Evolutionary conservation across 1,140 invertebrate genomes (phyloP).

Genomic region (Catajapyx aquilonaris): DNA sequence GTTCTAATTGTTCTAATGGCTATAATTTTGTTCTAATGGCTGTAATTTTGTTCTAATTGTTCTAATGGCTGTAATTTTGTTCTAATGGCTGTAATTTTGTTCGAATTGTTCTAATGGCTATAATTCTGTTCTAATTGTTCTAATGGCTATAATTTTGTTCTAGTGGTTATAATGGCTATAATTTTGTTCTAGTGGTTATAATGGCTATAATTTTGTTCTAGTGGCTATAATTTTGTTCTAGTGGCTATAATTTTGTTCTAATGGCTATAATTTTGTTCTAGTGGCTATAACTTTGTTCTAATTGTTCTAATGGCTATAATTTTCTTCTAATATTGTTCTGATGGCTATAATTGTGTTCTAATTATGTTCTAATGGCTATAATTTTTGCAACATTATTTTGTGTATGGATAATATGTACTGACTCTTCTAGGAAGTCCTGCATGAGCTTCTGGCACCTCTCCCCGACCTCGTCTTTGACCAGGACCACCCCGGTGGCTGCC

Average conservation of each 20-base stretch:
- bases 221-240: not conserved
- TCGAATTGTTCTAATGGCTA: not conserved
- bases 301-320: not conserved
- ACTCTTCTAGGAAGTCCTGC: constrained; percentile 90
- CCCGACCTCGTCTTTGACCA: constrained; percentile 72
- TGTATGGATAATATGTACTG: no score
- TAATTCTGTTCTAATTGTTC: not conserved
- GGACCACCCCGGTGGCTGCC: constrained; percentile 33
- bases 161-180: not conserved
- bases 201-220: not conserved
- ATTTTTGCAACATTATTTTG: no score
- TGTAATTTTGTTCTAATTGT: no score
- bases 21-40: not conserved
- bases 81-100: not conserved
- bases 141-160: not conserved
- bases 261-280: not conserved
- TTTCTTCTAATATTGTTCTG: not conserved
- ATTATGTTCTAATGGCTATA: no score
- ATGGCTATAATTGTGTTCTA: not conserved
- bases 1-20: not conserved
- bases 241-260: not conserved
- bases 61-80: no score
- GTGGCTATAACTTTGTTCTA: not conserved
- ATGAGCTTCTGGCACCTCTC: constrained; percentile 84
- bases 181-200: not conserved